These are phyloP conservation scores for Hedychridium roseum DNA, from an alignment of 2,888 invertebrate genomes.

Conservation along the genomic window DNA sequence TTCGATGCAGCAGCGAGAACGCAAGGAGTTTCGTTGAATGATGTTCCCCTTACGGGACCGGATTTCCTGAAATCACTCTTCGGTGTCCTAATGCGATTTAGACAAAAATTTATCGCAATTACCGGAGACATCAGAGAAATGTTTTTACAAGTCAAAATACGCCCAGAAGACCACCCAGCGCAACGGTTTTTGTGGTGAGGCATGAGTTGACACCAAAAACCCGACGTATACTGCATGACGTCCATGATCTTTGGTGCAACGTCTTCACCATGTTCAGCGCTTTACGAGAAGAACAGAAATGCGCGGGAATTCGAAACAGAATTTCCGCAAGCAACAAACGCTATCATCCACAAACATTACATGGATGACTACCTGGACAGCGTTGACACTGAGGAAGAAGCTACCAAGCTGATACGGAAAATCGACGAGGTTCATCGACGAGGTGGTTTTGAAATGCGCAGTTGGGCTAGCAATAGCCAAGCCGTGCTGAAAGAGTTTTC, in stretches of 20 bases:
- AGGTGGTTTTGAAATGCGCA: conserved; percentile 26
- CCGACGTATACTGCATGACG: conserved; percentile 32
- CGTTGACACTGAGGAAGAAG: conserved; percentile 27
- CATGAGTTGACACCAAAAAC: conserved; percentile 3
- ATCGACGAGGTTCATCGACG: conserved; percentile 19
- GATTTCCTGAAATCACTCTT: conserved; percentile 47
- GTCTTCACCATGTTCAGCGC: conserved; percentile 41
- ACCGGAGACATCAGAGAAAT: conserved; percentile 51
- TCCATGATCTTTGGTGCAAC: conserved; percentile 37
- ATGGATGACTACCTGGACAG: conserved; percentile 45
- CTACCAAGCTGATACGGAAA: conserved; percentile 19
- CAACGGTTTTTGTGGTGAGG: conserved; percentile 37
- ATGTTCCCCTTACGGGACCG: conserved; percentile 46
- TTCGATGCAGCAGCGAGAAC: conserved; percentile 47
- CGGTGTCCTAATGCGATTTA: conserved; percentile 52
- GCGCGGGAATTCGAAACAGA: conserved; percentile 21
- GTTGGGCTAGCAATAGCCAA: conserved; percentile 24
- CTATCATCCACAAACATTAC: conserved; percentile 38
- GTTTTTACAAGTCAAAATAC: conserved; percentile 46
- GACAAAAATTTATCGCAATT: conserved; percentile 49
- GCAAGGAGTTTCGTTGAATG: conserved; percentile 37
- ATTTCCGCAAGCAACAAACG: conserved; percentile 31
- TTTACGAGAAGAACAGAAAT: conserved; percentile 37
- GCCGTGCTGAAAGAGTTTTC: conserved; percentile 1
- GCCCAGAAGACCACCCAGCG: conserved; percentile 34